Evolutionary conservation across 2,797 vertebrate species (phyloP).

Genomic region (Cossypha niveicapilla): DNA sequence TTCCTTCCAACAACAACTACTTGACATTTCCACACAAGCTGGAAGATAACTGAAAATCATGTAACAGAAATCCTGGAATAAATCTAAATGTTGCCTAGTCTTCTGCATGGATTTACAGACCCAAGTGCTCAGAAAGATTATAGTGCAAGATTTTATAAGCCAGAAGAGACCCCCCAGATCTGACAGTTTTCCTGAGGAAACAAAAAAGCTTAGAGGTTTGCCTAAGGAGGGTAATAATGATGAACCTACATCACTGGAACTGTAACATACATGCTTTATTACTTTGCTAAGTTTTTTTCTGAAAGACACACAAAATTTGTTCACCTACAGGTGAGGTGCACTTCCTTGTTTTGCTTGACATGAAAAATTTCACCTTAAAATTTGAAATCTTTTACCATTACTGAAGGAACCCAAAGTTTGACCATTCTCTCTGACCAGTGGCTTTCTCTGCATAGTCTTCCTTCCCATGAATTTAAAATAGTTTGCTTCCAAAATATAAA

Average conservation of each 20-base stretch:
- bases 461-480: constrained; percentile 34
- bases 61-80: neutral
- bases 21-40: neutral
- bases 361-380: neutral
- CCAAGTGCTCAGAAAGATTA: neutral
- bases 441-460: constrained; percentile 8
- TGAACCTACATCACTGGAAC: neutral
- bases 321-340: neutral
- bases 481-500: constrained; percentile 49
- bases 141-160: neutral
- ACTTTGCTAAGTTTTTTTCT: neutral
- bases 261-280: neutral
- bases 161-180: neutral
- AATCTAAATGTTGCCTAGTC: neutral
- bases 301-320: neutral
- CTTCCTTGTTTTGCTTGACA: neutral
- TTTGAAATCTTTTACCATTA: neutral
- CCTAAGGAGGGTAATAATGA: neutral
- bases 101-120: neutral
- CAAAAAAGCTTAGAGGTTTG: neutral
- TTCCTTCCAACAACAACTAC: neutral
- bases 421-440: fast-evolving
- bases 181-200: neutral
- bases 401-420: neutral
- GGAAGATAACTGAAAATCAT: neutral